Conservation (phyloP, 2,888 invertebrate species). For the Acanthosoma haemorrhoidale region DNA sequence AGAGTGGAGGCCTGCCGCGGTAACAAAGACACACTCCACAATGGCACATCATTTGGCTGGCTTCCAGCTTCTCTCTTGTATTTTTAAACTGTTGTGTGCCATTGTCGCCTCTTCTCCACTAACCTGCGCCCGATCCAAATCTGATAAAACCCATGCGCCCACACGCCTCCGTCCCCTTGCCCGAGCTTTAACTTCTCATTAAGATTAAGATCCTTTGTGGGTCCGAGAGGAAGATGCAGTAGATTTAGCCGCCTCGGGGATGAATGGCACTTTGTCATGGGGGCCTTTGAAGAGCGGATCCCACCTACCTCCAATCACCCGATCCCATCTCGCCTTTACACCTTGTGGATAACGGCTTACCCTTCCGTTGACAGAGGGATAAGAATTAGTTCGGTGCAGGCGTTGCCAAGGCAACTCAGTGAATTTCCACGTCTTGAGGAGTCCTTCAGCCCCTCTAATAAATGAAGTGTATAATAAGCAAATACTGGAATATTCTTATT, state of each 20-base stretch:
- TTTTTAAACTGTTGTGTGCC: constrained; percentile 2
- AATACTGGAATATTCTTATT: no score
- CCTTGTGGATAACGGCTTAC: neutral
- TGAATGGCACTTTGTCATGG: constrained; percentile 17
- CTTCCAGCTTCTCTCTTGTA: neutral
- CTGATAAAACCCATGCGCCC: constrained; percentile 16
- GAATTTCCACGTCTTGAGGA: no score
- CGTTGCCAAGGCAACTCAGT: no score
- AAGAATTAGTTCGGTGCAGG: no score
- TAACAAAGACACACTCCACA: no score
- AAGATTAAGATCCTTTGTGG: constrained; percentile 7
- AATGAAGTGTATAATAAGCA: no score
- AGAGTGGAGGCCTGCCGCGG: no score
- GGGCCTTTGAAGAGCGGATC: neutral
- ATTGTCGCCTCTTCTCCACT: neutral
- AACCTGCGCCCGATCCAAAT: neutral
- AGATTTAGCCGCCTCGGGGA: constrained; percentile 16
- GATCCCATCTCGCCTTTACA: neutral
- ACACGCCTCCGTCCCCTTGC: neutral
- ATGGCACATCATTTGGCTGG: neutral
- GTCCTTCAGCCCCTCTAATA: no score
- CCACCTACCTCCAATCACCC: neutral
- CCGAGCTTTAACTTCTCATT: constrained; percentile 11
- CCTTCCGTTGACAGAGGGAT: no score
- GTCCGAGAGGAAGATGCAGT: neutral